Conservation (phyloP, 2,888 invertebrate genomes). For the Siphlonurus alternatus region DNA sequence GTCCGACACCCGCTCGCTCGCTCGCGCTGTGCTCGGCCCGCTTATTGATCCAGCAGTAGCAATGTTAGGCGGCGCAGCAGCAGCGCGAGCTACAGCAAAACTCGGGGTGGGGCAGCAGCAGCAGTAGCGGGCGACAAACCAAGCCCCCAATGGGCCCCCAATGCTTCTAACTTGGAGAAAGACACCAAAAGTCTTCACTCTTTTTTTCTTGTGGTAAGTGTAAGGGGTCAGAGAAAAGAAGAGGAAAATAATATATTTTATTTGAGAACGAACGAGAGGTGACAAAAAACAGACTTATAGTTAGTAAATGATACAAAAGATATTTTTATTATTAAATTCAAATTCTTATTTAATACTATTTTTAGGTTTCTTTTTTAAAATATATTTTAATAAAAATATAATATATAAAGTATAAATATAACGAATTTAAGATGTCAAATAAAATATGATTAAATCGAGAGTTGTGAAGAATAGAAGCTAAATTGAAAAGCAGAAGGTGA, state of each 20-base stretch:
- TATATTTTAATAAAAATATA: not conserved
- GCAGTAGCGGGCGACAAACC: not conserved
- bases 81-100: not conserved
- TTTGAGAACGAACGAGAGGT: not conserved
- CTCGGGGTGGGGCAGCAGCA: not conserved
- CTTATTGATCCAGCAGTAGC: not conserved
- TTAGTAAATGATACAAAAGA: not conserved
- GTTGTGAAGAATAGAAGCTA: not conserved
- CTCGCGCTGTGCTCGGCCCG: not conserved
- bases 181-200: not conserved
- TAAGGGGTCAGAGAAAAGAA: no score
- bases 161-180: not conserved
- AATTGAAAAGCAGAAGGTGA: not conserved
- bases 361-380: not conserved
- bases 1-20: not conserved
- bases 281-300: not conserved
- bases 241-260: no score
- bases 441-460: not conserved
- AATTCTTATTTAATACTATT: not conserved
- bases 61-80: not conserved
- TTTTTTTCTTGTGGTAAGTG: not conserved
- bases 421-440: not conserved
- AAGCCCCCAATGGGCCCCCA: not conserved
- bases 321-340: not conserved
- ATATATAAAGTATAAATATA: not conserved